Conservation (phyloP, 1,140 invertebrate species). For the Popillia japonica region DNA sequence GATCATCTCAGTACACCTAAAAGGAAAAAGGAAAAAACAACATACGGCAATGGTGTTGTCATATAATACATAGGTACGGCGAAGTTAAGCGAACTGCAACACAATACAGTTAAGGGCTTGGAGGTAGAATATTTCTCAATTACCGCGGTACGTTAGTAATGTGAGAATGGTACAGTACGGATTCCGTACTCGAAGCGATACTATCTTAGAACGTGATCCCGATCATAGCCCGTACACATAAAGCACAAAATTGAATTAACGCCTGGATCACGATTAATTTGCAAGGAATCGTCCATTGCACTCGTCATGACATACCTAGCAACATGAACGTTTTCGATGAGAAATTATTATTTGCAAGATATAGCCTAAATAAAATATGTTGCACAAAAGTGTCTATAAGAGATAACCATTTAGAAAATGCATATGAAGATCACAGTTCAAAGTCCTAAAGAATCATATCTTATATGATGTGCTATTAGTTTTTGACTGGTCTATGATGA, state of each 20-base stretch:
- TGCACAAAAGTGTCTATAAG: too few relatives aligned
- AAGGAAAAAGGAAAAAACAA: not conserved
- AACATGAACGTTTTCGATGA: not conserved
- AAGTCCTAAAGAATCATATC: too few relatives aligned
- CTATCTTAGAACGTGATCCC: constrained; percentile 16
- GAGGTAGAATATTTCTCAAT: constrained; percentile 29
- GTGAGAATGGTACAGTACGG: constrained; percentile 26
- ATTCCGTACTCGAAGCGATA: not conserved
- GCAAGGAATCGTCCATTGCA: not conserved
- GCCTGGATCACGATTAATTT: constrained; percentile 31
- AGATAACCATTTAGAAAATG: too few relatives aligned
- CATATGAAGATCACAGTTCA: too few relatives aligned
- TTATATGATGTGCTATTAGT: too few relatives aligned
- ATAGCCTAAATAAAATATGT: not conserved
- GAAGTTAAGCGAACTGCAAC: constrained; percentile 14
- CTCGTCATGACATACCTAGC: not conserved
- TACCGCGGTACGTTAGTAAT: constrained; percentile 21
- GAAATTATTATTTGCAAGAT: not conserved
- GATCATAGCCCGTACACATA: constrained; percentile 9
- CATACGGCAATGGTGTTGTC: not conserved
- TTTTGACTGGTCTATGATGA: too few relatives aligned
- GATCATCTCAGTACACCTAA: not conserved
- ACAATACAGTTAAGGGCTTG: constrained; percentile 33
- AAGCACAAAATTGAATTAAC: constrained; percentile 32
- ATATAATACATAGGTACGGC: not conserved